A percentile compares a stretch with the other conserved stretches of the same genome.
These are phyloP conservation scores for Neosilurus mollespiculum DNA, from an alignment of 2,797 vertebrate genomes.

Conservation along the genomic window DNA sequence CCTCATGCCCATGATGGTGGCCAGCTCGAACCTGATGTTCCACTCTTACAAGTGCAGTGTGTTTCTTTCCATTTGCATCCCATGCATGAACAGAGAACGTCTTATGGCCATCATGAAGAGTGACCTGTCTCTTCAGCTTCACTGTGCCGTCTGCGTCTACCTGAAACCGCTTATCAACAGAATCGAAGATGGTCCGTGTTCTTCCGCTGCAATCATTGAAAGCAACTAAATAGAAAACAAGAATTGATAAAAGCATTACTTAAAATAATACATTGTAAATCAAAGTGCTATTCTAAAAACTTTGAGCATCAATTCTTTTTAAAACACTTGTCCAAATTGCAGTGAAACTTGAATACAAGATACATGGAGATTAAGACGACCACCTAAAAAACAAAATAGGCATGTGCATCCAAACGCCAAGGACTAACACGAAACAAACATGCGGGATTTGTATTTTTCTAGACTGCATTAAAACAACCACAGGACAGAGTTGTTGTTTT, in stretches of 20 bases:
- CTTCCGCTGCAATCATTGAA: conserved; percentile 65
- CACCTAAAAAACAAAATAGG: neutral
- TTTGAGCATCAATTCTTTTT: too few relatives aligned
- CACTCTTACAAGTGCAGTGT: conserved; percentile 57
- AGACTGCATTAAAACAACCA: neutral
- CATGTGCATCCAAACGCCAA: neutral
- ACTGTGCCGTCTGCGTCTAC: conserved; percentile 62
- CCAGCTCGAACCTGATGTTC: conserved; percentile 11
- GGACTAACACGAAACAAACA: neutral
- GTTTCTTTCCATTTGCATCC: conserved; percentile 59
- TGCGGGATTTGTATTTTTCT: neutral
- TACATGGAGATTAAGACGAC: neutral
- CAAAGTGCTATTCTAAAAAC: neutral
- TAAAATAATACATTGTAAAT: neutral
- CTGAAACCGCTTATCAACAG: conserved; percentile 57
- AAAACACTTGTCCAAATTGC: neutral
- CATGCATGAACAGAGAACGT: conserved; percentile 60
- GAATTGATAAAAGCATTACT: neutral
- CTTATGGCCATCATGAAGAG: conserved; percentile 59
- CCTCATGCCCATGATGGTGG: conserved; percentile 26
- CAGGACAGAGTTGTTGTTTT: too few relatives aligned
- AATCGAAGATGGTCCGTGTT: conserved; percentile 44
- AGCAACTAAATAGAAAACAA: conserved; percentile 58
- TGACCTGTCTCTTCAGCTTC: conserved; percentile 56
- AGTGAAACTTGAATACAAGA: too few relatives aligned